These are phyloP conservation scores for Bhutanitis thaidina DNA, from an alignment of 2,888 invertebrate species.

Conservation along the genomic window DNA sequence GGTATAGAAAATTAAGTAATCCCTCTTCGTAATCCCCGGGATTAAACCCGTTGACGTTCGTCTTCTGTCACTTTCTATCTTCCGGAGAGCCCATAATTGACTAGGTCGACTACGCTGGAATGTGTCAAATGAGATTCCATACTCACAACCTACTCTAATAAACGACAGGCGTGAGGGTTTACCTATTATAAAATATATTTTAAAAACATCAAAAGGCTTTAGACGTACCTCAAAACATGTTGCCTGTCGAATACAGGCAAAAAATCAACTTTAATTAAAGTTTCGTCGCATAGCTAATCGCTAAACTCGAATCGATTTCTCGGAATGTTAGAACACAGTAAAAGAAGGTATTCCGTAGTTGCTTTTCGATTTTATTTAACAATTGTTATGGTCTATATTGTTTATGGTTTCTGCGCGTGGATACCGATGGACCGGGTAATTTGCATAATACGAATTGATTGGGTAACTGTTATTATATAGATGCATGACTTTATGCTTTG, in stretches of 20 bases:
- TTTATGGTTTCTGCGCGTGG: constrained; percentile 2
- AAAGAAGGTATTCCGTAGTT: not conserved
- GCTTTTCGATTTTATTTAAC: not conserved
- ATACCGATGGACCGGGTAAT: not conserved
- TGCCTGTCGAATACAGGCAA: constrained; percentile 29
- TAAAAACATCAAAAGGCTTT: not conserved
- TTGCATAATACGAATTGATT: too few species aligned
- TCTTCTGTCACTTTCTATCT: too few species aligned
- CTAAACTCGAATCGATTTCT: constrained; percentile 23
- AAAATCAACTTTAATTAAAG: constrained; percentile 35
- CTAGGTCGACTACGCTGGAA: too few species aligned
- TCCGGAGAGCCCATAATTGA: too few species aligned
- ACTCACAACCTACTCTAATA: too few species aligned
- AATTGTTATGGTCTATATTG: constrained; percentile 8
- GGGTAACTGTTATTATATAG: too few species aligned
- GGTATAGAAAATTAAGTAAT: too few species aligned
- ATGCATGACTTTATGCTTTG: too few species aligned
- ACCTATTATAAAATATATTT: not conserved
- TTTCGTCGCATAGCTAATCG: constrained; percentile 32
- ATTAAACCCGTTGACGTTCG: too few species aligned
- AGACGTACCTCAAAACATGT: constrained; percentile 29
- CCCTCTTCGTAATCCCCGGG: too few species aligned
- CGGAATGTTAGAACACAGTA: constrained; percentile 7
- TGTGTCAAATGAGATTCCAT: too few species aligned
- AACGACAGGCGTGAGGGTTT: not conserved